A percentile compares a stretch with the other conserved stretches of the same genome.
phyloP scores from a whole-genome alignment of 2,113 vertebrate species.

The Panthera tigris region DNA sequence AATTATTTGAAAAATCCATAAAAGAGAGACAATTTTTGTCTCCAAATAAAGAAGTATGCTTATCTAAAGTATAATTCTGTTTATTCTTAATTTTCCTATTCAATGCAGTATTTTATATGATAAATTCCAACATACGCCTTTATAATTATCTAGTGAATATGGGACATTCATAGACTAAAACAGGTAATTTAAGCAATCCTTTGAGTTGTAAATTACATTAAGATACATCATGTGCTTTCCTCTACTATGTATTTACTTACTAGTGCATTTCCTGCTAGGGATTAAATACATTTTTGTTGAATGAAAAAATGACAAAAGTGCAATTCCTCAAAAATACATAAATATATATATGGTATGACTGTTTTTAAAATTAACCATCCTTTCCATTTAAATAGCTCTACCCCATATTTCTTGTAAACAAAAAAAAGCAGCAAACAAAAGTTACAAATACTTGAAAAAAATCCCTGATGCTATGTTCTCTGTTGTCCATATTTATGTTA shows the following conservation, averaged over 20 bases:
- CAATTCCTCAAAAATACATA: neutral
- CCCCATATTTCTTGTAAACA: neutral
- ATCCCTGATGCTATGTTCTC: neutral
- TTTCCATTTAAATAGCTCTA: neutral
- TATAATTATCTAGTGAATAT: neutral
- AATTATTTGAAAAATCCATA: constrained; percentile 4
- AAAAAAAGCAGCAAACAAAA: neutral
- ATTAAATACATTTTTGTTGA: neutral
- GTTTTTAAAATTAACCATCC: neutral
- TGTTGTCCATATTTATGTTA: neutral
- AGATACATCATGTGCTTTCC: neutral
- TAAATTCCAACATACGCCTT: neutral
- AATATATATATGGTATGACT: neutral
- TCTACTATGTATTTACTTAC: neutral
- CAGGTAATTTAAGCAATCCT: neutral
- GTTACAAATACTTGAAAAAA: neutral
- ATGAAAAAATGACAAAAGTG: neutral
- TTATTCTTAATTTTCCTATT: constrained; percentile 19
- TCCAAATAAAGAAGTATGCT: neutral
- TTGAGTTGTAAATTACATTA: constrained; percentile 2
- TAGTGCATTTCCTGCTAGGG: neutral
- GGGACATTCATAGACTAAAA: neutral
- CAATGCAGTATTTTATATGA: neutral
- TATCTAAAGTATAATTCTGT: neutral
- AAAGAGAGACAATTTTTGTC: neutral